These are phyloP conservation scores for Trachymyrmex cornetzi DNA, from an alignment of 1,140 invertebrate species.

Conservation along the genomic window DNA sequence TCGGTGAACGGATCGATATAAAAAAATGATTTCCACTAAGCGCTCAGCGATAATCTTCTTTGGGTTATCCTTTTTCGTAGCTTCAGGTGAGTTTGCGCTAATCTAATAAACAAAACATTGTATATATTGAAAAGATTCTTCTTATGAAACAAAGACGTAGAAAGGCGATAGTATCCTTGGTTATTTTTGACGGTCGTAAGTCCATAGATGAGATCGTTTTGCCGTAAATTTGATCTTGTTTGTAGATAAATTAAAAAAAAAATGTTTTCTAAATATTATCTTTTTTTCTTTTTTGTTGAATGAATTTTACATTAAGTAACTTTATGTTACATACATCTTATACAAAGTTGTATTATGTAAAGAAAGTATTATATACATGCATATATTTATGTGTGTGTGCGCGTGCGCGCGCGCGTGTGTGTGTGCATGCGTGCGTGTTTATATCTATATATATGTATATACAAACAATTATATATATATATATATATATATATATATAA, in stretches of 20 bases:
- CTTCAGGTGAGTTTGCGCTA: slow-evolving; percentile 63
- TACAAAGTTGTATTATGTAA: background rate
- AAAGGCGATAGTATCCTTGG: background rate
- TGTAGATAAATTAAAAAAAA: background rate
- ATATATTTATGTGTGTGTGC: no score
- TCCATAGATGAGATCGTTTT: background rate
- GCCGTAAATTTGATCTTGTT: background rate
- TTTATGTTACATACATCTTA: no score
- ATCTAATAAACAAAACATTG: background rate
- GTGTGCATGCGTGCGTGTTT: no score
- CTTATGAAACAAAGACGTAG: background rate
- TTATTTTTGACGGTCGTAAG: background rate
- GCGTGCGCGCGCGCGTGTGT: no score
- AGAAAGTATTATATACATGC: no score
- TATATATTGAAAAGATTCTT: background rate
- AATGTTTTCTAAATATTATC: background rate
- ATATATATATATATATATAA: no score
- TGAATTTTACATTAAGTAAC: background rate
- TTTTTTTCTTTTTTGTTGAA: no score
- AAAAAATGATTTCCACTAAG: slow-evolving; percentile 41
- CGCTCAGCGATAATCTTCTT: slow-evolving; percentile 39
- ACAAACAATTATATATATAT: no score
- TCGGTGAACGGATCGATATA: background rate
- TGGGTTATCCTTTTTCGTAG: slow-evolving; percentile 44
- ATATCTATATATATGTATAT: no score